Evolutionary conservation across 2,113 vertebrate genomes (phyloP), one percentile per base, ranked within the genome.

Genomic region (Antennarius striatus): DNA sequence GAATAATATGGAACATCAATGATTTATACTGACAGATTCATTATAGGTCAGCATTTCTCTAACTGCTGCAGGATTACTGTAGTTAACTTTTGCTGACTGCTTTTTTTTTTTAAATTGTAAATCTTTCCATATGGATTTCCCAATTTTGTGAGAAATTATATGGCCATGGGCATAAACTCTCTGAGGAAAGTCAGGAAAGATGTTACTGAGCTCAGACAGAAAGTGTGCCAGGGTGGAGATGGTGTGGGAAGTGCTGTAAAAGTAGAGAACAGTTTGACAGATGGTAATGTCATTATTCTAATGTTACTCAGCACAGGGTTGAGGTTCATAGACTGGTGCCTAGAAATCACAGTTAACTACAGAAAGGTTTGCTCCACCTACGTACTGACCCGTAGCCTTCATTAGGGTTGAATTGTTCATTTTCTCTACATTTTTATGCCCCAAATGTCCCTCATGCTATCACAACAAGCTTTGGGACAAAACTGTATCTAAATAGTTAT

Each of bases 111-210:
- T 1, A 22, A 22, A 22, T 22, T 22, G 22, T 22, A 22, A 22
- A 22, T 22, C 15, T 63, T 45, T 17, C 14, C 51, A 6, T 52
- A 36, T 68, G 56, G 29, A 63, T 68, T 64, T 72, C 32, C 71
- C 50, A 76, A 71, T 53, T 68, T 57, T 39, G 53, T 4, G 36
- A 56, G 46, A 59, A 81, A 79, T 78, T 50, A 60, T 42, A 65
- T 13, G 22, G 36, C 17, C 11, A 56, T 32, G 43, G 32, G 6
- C 46, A 49, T 64, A 39, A 40, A n/a, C 53, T 28, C 13, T 60
- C 29, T 30, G 39, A 12, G 49, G 14, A 11, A 42, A 28, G 8
- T n/a, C 57, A 8, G 36, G 29, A 15, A 17, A 53, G 59, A 71
- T 48, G 58, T 62, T 29, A 65, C 6, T 12, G 51, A 63, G 61